Evolutionary conservation across 2,113 vertebrate species (phyloP).

Genomic region (Dromiciops gliroides): DNA sequence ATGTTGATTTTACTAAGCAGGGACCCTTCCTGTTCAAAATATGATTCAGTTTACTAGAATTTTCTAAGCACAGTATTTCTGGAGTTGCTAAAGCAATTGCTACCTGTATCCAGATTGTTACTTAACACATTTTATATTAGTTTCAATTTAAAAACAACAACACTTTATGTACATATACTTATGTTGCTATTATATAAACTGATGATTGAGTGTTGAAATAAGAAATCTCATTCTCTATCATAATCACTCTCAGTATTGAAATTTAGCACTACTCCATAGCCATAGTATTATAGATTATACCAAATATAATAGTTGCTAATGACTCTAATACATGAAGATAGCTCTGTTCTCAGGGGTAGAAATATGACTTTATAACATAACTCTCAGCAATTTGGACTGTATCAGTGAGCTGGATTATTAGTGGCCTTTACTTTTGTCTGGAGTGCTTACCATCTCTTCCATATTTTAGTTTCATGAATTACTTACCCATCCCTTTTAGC

Average conservation of each 20-base stretch:
- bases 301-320: background rate
- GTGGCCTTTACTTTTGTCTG: background rate
- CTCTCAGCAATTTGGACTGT: background rate
- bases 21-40: background rate
- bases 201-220: background rate
- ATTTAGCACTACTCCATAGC: background rate
- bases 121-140: background rate
- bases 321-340: background rate
- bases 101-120: background rate
- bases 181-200: background rate
- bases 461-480: background rate
- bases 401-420: background rate
- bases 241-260: background rate
- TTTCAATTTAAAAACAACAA: background rate
- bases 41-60: background rate
- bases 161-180: background rate
- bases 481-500: background rate
- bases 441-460: background rate
- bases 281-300: background rate
- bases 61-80: background rate
- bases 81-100: background rate
- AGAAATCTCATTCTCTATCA: too few species aligned
- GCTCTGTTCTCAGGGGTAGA: background rate
- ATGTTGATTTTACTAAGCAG: background rate
- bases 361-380: background rate